Evolutionary conservation across 2,888 invertebrate species (phyloP).

Genomic region (Tenthredo mesomela): DNA sequence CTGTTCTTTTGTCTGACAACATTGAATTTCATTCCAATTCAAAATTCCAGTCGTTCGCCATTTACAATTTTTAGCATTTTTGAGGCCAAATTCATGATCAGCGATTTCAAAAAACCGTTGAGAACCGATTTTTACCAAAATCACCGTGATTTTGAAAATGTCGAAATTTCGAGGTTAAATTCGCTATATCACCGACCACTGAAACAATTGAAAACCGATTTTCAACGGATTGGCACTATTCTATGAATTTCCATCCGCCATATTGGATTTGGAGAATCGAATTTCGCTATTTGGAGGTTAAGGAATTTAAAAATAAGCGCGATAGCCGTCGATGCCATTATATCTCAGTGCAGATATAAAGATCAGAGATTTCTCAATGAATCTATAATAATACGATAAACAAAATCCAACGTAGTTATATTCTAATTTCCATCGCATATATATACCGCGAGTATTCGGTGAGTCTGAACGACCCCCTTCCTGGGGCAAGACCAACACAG

Average conservation of each 20-base stretch:
- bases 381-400: not conserved
- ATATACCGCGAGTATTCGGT: too few species aligned
- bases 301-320: not conserved
- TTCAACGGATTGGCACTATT: not conserved
- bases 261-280: not conserved
- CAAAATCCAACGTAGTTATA: too few species aligned
- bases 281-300: not conserved
- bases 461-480: too few species aligned
- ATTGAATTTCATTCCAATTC: too few species aligned
- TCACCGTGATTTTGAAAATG: not conserved
- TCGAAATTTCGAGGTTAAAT: not conserved
- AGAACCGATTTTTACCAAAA: not conserved
- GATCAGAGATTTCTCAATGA: not conserved
- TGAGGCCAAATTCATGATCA: not conserved
- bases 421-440: not conserved
- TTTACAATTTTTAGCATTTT: not conserved
- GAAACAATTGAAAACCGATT: not conserved
- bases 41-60: too few species aligned
- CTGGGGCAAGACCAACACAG: too few species aligned
- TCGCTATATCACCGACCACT: not conserved
- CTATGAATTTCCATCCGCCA: not conserved
- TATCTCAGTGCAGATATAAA: not conserved
- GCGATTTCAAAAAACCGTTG: not conserved
- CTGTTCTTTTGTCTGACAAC: too few species aligned
- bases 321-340: not conserved